phyloP scores from a whole-genome alignment of 2,113 vertebrate species.

The Aplodontia rufa region DNA sequence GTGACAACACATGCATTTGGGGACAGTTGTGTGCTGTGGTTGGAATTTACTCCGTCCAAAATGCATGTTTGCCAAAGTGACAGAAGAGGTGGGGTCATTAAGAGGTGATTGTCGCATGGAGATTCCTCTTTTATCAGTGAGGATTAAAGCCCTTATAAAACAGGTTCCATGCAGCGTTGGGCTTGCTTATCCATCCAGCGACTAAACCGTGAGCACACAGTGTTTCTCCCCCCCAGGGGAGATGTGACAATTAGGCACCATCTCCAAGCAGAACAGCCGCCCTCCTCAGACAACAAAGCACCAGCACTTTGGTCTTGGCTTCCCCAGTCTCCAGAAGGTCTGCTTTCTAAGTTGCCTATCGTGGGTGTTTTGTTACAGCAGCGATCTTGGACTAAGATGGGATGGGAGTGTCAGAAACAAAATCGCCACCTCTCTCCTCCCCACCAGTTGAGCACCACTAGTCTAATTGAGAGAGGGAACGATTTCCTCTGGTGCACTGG shows the following conservation, averaged over 20 bases:
- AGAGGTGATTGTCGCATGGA: neutral
- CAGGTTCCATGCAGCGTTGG: neutral
- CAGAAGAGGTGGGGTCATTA: neutral
- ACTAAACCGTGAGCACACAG: neutral
- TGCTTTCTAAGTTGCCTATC: neutral
- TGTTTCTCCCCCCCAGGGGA: rapidly evolving
- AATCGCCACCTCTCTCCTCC: neutral
- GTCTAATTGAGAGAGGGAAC: neutral
- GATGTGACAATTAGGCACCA: neutral
- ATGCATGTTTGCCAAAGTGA: neutral
- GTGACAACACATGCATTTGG: too few species aligned
- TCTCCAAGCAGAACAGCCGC: neutral
- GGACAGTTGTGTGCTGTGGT: neutral
- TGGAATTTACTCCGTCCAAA: neutral
- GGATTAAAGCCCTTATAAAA: neutral
- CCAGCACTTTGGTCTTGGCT: neutral
- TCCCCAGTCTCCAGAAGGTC: neutral
- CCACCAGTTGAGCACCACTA: too few species aligned
- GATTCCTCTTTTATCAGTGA: neutral
- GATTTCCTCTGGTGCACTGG: neutral
- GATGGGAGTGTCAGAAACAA: neutral
- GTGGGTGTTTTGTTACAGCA: neutral
- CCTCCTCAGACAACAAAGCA: neutral
- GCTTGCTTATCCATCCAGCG: neutral
- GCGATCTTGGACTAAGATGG: neutral